Evolutionary conservation across 2,888 invertebrate species (phyloP).

Genomic region (Caenorhabditis uteleia): DNA sequence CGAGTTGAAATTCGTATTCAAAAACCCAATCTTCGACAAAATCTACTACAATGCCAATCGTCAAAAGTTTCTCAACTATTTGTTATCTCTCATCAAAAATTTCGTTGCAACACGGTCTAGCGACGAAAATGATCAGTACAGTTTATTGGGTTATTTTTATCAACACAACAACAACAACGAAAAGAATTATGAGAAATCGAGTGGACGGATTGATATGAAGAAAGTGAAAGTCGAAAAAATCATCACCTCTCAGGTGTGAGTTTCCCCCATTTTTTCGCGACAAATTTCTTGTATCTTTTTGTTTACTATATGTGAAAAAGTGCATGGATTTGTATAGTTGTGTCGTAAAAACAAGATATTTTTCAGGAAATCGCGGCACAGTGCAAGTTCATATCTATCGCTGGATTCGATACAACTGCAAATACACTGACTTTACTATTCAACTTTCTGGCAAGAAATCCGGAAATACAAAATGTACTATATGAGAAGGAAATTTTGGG

Average conservation of each 20-base stretch:
- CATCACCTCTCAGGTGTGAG: slow-evolving; percentile 37
- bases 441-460: slow-evolving; percentile 50
- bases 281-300: not conserved
- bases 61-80: slow-evolving; percentile 24
- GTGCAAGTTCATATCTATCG: slow-evolving; percentile 56
- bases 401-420: slow-evolving; percentile 63
- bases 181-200: slow-evolving; percentile 11
- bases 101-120: slow-evolving; percentile 5
- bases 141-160: slow-evolving; percentile 24
- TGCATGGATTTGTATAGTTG: too few relatives aligned
- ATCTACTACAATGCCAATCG: too few relatives aligned
- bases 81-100: slow-evolving; percentile 9
- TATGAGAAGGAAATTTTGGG: slow-evolving; percentile 14
- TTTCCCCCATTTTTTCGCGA: slow-evolving; percentile 5
- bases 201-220: slow-evolving; percentile 38
- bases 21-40: not conserved
- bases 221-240: slow-evolving; percentile 32
- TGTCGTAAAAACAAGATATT: not conserved
- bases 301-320: too few relatives aligned
- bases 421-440: slow-evolving; percentile 52
- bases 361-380: slow-evolving; percentile 56
- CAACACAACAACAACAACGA: slow-evolving; percentile 11
- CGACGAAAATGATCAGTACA: slow-evolving; percentile 11
- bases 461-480: slow-evolving; percentile 23
- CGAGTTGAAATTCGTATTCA: slow-evolving; percentile 11